Base-by-base conservation (phyloP, 2,113 vertebrate genomes). In the Bucco capensis region DNA sequence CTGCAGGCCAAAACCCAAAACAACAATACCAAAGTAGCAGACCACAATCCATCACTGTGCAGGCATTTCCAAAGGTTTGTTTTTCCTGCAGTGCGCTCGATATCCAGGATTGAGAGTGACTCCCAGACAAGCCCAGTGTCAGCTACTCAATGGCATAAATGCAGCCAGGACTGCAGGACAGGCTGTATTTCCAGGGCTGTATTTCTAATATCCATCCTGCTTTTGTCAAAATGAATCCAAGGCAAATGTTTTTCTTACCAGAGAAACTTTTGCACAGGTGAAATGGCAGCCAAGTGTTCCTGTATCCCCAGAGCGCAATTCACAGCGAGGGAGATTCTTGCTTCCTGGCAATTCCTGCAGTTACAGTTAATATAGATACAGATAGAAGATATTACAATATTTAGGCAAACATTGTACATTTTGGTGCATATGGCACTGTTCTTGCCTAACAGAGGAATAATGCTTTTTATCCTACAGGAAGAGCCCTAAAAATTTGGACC, bases 241-340 rank as follows among this genome's bases (percentile, higher is more conserved):
- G 51, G n/a, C 33, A 89, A 82, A 62, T 25, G 24, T 31, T 89
- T 54, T 90, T 56, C 96, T 97, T 94, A 97, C 97, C 83, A 96
- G 75, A 64, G 92, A 93, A 67, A 96, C 91, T 89, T 92, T 93
- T 15, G 87, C 74, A 74, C 97, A 97, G 78, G 64, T 96, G 90
- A 97, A 97, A 38, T 90, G 73, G 84, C 97, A 97, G 42, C 96
- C 94, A 12, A 47, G 23, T 21, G 7, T n/a, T 51, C 22, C 19
- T 17, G 3, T 1, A 25, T 30, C 28, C 11, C 28, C 66, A 47
- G 89, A 88, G 61, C 91, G 96, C 30, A 91, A 60, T 7, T 35
- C 7, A 60, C 97, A 97, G 27, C 1, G 79, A 84, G 90, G 37
- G 0, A 90, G 77, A 22, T 85, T 94, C 25, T 54, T 83, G 33